phyloP scores from a whole-genome alignment of 2,888 invertebrate species.

The Athetis lepigone region DNA sequence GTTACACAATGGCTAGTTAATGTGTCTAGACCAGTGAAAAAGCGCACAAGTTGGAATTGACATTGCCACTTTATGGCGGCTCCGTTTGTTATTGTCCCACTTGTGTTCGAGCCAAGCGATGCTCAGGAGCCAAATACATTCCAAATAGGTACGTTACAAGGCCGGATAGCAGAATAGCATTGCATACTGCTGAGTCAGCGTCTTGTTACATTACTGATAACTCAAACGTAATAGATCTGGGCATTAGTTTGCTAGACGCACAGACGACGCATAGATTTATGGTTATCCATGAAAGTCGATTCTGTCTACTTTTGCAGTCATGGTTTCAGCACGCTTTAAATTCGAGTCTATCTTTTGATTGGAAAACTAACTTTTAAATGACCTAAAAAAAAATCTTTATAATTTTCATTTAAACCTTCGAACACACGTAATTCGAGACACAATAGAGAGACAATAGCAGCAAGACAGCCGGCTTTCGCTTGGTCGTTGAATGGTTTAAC shows the following conservation, averaged over 20 bases:
- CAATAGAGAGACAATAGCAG: too few species aligned
- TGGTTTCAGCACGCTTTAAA: too few species aligned
- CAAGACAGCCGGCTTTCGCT: too few species aligned
- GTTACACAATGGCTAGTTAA: constrained; percentile 64
- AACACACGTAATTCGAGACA: too few species aligned
- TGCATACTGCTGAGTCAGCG: constrained; percentile 54
- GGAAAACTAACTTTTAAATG: too few species aligned
- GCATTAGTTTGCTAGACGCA: constrained; percentile 24
- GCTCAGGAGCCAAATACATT: constrained; percentile 62
- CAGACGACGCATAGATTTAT: constrained; percentile 23
- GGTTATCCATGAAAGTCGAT: constrained; percentile 21
- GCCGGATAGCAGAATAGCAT: constrained; percentile 47
- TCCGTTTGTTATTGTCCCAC: constrained; percentile 82
- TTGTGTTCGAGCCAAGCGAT: constrained; percentile 80
- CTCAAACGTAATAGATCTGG: constrained; percentile 51
- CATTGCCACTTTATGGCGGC: constrained; percentile 74
- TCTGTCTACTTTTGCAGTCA: constrained; percentile 5
- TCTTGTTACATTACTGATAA: constrained; percentile 52
- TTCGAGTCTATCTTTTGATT: too few species aligned
- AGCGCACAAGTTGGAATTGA: constrained; percentile 76
- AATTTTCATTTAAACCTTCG: too few species aligned
- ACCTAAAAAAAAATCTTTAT: too few species aligned
- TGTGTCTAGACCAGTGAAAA: constrained; percentile 78
- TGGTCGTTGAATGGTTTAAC: too few species aligned
- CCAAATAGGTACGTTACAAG: constrained; percentile 58